Conservation (phyloP, 2,888 invertebrate species). For the Oligia strigilis region DNA sequence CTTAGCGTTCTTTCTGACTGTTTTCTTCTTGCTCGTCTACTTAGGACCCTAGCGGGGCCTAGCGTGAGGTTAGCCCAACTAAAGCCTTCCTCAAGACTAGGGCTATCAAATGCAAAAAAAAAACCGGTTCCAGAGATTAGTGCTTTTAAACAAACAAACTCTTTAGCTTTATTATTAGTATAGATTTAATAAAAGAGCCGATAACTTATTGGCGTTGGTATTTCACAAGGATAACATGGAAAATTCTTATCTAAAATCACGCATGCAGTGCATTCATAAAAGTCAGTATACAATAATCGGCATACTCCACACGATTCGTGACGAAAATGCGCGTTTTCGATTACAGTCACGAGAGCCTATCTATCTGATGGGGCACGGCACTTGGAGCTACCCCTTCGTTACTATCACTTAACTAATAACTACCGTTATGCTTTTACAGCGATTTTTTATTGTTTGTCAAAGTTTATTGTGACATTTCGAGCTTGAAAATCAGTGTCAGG, state of each 20-base stretch:
- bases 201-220: not conserved
- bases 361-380: conserved; percentile 81
- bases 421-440: conserved; percentile 69
- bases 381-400: conserved; percentile 73
- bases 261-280: conserved; percentile 26
- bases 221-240: conserved; percentile 5
- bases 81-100: too few species aligned
- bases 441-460: conserved; percentile 72
- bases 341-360: conserved; percentile 76
- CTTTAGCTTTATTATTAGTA: not conserved
- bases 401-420: conserved; percentile 85
- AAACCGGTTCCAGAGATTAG: not conserved
- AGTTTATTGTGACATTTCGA: conserved; percentile 35
- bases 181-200: not conserved
- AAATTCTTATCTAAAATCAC: conserved; percentile 42
- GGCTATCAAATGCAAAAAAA: too few species aligned
- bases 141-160: not conserved
- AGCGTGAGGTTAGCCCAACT: too few species aligned
- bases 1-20: too few species aligned
- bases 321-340: conserved; percentile 61
- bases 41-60: too few species aligned
- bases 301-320: conserved; percentile 41
- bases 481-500: too few species aligned
- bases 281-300: conserved; percentile 46
- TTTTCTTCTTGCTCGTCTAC: too few species aligned